Evolutionary conservation across 2,113 vertebrate species (phyloP).

Genomic region (Vimba vimba): DNA sequence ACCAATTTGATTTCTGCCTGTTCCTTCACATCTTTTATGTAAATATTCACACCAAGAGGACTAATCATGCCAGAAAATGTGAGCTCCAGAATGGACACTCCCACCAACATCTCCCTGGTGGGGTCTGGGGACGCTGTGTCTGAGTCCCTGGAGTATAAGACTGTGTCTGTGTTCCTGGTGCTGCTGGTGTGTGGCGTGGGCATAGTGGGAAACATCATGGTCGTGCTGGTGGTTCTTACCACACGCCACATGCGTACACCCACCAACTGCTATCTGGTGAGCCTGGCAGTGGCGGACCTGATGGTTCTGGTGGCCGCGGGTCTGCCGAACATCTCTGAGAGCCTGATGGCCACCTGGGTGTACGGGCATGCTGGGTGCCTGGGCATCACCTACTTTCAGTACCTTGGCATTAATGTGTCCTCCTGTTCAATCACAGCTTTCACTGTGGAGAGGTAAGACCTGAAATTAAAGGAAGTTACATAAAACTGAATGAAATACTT

Average conservation of each 20-base stretch:
- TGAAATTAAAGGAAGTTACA: not conserved
- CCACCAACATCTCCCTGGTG: slow-evolving; percentile 74
- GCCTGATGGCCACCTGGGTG: slow-evolving; percentile 78
- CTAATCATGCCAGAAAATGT: slow-evolving; percentile 70
- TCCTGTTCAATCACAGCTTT: slow-evolving; percentile 85
- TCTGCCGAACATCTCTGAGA: slow-evolving; percentile 79
- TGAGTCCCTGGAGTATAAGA: slow-evolving; percentile 76
- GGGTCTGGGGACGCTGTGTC: slow-evolving; percentile 53
- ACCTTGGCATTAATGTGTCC: slow-evolving; percentile 83
- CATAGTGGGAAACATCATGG: slow-evolving; percentile 83
- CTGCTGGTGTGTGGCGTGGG: slow-evolving; percentile 77
- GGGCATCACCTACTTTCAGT: slow-evolving; percentile 83
- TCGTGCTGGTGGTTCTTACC: slow-evolving; percentile 81
- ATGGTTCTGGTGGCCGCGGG: slow-evolving; percentile 80
- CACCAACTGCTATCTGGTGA: slow-evolving; percentile 84
- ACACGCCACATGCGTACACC: slow-evolving; percentile 79
- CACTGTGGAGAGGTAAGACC: slow-evolving; percentile 80
- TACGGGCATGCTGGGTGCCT: slow-evolving; percentile 78
- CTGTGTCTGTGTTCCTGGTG: slow-evolving; percentile 77
- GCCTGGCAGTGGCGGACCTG: slow-evolving; percentile 80
- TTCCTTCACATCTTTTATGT: not conserved
- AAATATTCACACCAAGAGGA: not conserved
- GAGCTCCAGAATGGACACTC: slow-evolving; percentile 70
- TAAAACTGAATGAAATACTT: not conserved
- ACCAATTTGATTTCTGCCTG: not conserved